phyloP scores from a whole-genome alignment of 2,888 invertebrate species.

The Lasius fuliginosus region DNA sequence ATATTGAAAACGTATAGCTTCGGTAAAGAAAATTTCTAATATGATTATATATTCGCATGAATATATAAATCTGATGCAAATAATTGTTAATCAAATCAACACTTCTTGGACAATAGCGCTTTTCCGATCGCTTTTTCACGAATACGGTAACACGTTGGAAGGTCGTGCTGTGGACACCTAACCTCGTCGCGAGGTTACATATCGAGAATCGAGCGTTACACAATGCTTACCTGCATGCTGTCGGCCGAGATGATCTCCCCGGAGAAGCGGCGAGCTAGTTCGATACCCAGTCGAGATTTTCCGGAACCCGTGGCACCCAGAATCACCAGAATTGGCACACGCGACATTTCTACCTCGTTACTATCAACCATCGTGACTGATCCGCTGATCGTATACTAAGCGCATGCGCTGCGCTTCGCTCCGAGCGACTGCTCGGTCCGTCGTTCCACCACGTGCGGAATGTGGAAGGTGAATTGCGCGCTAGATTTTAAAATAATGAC shows the following conservation, averaged over 20 bases:
- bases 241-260: slow-evolving; percentile 99
- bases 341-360: slow-evolving; percentile 84
- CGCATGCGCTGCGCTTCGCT: slow-evolving; percentile 66
- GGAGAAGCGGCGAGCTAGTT: slow-evolving; percentile 94
- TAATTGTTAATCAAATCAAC: background rate
- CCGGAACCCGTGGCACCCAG: slow-evolving; percentile 99
- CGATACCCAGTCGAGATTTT: slow-evolving; percentile 97
- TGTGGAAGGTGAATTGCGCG: slow-evolving; percentile 51
- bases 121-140: background rate
- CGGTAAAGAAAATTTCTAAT: background rate
- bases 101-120: background rate
- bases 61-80: background rate
- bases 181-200: background rate
- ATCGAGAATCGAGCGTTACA: background rate
- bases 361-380: slow-evolving; percentile 45
- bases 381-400: slow-evolving; percentile 42
- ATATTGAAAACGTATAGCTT: background rate
- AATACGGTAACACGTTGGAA: slow-evolving; percentile 17
- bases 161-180: slow-evolving; percentile 3
- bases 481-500: slow-evolving; percentile 58
- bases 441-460: slow-evolving; percentile 13
- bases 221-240: slow-evolving; percentile 96
- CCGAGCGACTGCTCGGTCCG: slow-evolving; percentile 20
- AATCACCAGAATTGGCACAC: slow-evolving; percentile 94
- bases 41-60: background rate